phyloP scores from a whole-genome alignment of 2,888 invertebrate species.

The Lasius platythorax region DNA sequence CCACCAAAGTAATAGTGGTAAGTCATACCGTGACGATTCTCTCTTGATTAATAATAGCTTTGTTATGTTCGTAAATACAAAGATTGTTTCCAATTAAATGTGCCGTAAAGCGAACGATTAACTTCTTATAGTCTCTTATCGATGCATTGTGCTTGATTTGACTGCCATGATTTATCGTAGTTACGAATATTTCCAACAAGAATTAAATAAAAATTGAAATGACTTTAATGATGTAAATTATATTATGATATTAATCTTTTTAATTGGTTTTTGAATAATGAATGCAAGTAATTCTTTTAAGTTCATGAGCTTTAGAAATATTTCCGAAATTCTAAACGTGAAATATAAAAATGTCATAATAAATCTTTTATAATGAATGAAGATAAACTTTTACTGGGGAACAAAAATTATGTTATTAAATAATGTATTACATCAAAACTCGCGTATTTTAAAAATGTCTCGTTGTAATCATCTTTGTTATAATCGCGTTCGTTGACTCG shows the following conservation, averaged over 20 bases:
- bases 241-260: neutral
- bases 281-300: neutral
- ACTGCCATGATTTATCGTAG: neutral
- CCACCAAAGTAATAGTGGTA: neutral
- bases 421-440: conserved; percentile 33
- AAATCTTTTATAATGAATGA: conserved; percentile 39
- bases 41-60: conserved; percentile 6
- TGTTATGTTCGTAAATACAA: neutral
- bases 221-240: neutral
- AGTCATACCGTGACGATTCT: neutral
- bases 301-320: neutral
- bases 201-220: neutral
- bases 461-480: conserved; percentile 10
- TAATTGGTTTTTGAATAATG: neutral
- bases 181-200: neutral
- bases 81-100: neutral
- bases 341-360: conserved; percentile 25
- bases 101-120: neutral
- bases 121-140: neutral
- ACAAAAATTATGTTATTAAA: conserved; percentile 17
- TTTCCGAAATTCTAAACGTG: neutral
- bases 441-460: conserved; percentile 10
- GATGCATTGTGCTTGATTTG: neutral
- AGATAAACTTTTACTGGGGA: conserved; percentile 9
- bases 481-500: neutral